Evolutionary conservation across 2,113 vertebrate species (phyloP).

Genomic region (Ceuthmochares aereus): DNA sequence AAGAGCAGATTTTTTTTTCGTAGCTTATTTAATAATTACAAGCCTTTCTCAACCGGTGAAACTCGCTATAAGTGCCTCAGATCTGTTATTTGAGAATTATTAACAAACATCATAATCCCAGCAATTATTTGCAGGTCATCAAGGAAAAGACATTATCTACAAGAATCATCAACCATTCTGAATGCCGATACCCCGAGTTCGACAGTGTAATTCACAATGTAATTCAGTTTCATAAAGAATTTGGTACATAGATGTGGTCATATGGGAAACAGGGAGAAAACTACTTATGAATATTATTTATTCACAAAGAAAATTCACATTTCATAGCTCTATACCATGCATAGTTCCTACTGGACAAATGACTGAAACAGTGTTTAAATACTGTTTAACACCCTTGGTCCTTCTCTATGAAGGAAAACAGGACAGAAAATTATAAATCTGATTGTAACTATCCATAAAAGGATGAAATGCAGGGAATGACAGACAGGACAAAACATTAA

Average conservation of each 20-base stretch:
- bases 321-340: background rate
- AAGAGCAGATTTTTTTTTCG: background rate
- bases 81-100: background rate
- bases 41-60: background rate
- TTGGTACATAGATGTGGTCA: background rate
- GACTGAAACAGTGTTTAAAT: background rate
- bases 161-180: background rate
- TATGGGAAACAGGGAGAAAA: background rate
- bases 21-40: background rate
- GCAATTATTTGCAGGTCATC: background rate
- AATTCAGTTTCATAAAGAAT: background rate
- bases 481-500: background rate
- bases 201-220: background rate
- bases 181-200: background rate
- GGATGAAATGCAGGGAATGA: background rate
- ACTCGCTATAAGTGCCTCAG: background rate
- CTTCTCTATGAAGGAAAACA: background rate
- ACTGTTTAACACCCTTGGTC: background rate
- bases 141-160: background rate
- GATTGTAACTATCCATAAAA: background rate
- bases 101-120: background rate
- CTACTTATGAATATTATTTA: background rate
- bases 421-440: background rate
- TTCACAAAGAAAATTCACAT: background rate
- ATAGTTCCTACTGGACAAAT: background rate